Evolutionary conservation across 1,140 invertebrate genomes (phyloP).

Genomic region (Ceratoteleas bidentatus): DNA sequence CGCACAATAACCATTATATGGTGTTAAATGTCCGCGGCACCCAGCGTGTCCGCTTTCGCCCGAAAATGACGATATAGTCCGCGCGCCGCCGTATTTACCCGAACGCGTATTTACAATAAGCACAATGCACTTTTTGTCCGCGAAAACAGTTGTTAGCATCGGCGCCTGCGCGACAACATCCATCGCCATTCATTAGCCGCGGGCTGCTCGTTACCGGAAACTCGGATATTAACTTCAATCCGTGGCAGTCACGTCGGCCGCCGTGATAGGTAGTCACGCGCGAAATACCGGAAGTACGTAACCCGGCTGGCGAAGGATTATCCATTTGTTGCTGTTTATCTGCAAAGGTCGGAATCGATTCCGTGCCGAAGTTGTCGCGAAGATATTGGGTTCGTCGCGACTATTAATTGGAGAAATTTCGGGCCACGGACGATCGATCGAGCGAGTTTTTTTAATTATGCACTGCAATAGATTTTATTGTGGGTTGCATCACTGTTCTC

Average conservation of each 20-base stretch:
- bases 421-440: background rate
- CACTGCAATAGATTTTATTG: too few species aligned
- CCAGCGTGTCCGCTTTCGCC: conserved; percentile 63
- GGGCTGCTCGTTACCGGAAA: conserved; percentile 63
- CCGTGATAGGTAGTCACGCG: conserved; percentile 54
- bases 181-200: conserved; percentile 60
- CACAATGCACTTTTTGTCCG: conserved; percentile 72
- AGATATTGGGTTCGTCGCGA: conserved; percentile 12
- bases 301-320: conserved; percentile 46
- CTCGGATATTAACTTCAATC: conserved; percentile 58
- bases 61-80: conserved; percentile 67
- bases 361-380: background rate
- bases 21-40: conserved; percentile 70
- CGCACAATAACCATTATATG: conserved; percentile 68
- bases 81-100: conserved; percentile 57
- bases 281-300: conserved; percentile 52
- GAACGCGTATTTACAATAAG: conserved; percentile 74
- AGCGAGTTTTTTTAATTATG: too few species aligned
- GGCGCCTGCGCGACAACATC: conserved; percentile 54
- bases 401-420: conserved; percentile 5
- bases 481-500: too few species aligned
- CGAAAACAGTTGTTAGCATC: conserved; percentile 60
- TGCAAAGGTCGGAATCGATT: conserved; percentile 4
- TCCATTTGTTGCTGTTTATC: conserved; percentile 54
- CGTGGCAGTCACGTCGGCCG: conserved; percentile 34